phyloP scores from a whole-genome alignment of 2,797 vertebrate genomes.

The Gobionotothen gibberifrons region DNA sequence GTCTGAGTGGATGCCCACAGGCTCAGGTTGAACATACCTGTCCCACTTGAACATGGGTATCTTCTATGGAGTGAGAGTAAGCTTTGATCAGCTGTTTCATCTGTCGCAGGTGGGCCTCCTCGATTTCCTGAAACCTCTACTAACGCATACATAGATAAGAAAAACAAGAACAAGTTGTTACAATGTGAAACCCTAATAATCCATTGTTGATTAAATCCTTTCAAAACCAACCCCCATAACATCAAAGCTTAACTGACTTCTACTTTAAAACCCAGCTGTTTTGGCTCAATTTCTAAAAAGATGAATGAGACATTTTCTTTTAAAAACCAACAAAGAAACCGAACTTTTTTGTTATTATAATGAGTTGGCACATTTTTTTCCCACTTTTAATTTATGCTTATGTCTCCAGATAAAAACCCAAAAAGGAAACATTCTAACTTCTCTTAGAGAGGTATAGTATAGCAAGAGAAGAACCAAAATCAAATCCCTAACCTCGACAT shows the following conservation, averaged over 20 bases:
- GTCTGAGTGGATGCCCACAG: too few relatives aligned
- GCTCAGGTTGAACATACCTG: constrained; percentile 82
- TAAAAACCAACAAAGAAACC: not conserved
- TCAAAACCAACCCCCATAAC: not conserved
- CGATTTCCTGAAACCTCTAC: constrained; percentile 94
- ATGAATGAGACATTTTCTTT: not conserved
- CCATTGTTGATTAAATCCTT: not conserved
- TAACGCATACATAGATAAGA: constrained; percentile 3
- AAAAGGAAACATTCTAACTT: not conserved
- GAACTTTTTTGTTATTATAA: not conserved
- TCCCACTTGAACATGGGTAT: constrained; percentile 96
- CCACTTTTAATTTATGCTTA: not conserved
- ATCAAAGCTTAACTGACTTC: not conserved
- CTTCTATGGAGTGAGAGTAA: constrained; percentile 94
- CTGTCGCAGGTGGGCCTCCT: constrained; percentile 91
- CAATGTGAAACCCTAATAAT: not conserved
- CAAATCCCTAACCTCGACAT: constrained; percentile 5
- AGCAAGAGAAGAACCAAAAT: not conserved
- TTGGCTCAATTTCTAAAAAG: not conserved
- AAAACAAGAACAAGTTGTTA: not conserved
- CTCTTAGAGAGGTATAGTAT: not conserved
- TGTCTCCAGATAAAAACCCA: not conserved
- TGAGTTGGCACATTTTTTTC: not conserved
- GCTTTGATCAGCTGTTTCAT: constrained; percentile 94
- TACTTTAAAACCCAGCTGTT: not conserved